Conservation (phyloP, 53 echinoderm and acorn worm species). For the Apostichopus leukothele region DNA sequence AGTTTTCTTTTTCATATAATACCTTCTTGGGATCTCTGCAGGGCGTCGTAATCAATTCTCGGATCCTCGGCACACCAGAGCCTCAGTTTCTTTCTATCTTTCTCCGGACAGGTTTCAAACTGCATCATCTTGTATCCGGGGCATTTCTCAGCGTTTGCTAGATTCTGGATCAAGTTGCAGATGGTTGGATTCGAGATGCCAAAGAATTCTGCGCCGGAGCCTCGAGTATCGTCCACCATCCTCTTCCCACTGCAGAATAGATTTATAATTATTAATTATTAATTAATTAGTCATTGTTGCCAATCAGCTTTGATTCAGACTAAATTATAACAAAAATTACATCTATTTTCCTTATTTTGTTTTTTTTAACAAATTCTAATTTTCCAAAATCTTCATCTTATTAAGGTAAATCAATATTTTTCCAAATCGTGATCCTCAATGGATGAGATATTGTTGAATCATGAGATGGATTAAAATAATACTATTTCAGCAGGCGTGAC, state of each 20-base stretch:
- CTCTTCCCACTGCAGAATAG: constrained; percentile 36
- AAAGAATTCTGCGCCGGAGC: constrained; percentile 83
- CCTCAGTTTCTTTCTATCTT: constrained; percentile 54
- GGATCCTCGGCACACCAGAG: constrained; percentile 61
- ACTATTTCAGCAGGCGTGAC: too few relatives aligned
- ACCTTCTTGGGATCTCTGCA: constrained; percentile 43
- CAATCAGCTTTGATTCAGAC: too few relatives aligned
- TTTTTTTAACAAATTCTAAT: too few relatives aligned
- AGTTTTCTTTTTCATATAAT: background rate
- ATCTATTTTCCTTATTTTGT: too few relatives aligned
- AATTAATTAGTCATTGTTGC: too few relatives aligned
- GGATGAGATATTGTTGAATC: too few relatives aligned
- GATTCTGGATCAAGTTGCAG: constrained; percentile 87
- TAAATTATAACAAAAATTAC: too few relatives aligned
- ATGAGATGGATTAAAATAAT: too few relatives aligned
- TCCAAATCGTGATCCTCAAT: too few relatives aligned
- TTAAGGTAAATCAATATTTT: too few relatives aligned
- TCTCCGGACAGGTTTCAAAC: constrained; percentile 65
- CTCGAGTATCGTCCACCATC: constrained; percentile 56
- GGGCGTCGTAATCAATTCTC: constrained; percentile 49
- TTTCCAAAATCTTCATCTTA: too few relatives aligned
- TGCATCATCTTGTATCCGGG: constrained; percentile 57
- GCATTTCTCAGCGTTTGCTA: constrained; percentile 62
- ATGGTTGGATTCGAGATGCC: constrained; percentile 93
- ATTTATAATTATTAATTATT: too few relatives aligned